Conservation (phyloP, 2,113 vertebrate species). For the Lasiurus borealis region DNA sequence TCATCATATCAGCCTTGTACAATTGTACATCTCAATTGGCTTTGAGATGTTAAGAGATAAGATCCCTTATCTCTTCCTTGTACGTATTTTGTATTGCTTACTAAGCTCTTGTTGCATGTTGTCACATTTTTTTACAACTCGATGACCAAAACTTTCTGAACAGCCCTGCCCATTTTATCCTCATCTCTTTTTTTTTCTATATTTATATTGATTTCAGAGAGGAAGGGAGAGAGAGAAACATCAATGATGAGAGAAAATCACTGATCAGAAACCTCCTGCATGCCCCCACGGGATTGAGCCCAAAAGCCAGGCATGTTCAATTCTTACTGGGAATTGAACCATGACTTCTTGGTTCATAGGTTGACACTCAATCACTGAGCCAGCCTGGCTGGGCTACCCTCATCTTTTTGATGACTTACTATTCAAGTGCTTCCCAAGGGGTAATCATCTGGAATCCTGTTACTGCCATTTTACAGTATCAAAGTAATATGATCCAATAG, state of each 20-base stretch:
- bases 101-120: constrained; percentile 22
- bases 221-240: no score
- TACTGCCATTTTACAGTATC: background rate
- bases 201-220: no score
- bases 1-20: background rate
- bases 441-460: constrained; percentile 34
- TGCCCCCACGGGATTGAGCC: no score
- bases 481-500: background rate
- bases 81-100: background rate
- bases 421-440: background rate
- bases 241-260: no score
- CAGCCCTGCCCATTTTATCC: background rate
- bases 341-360: no score
- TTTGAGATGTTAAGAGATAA: no score
- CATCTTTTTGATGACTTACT: constrained; percentile 34
- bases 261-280: no score
- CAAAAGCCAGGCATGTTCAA: no score
- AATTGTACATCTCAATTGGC: no score
- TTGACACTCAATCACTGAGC: no score
- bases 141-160: constrained; percentile 20
- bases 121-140: background rate
- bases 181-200: no score
- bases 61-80: background rate
- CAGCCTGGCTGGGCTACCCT: background rate
- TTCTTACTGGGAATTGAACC: no score